Conservation (phyloP, 2,888 invertebrate species). For the Mythimna ferrago region DNA sequence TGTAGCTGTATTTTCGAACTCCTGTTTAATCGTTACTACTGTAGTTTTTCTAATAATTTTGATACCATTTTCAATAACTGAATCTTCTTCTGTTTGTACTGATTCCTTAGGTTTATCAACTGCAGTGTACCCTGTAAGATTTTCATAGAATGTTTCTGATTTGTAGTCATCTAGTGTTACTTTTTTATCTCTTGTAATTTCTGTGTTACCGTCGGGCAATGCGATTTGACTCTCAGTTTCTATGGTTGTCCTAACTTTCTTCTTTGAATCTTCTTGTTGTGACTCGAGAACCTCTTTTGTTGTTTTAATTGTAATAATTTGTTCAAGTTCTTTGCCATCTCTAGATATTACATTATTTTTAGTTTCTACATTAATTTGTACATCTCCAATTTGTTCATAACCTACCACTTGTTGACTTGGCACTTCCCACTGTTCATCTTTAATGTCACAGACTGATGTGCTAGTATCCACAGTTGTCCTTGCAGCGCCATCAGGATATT, state of each 20-base stretch:
- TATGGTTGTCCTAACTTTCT: constrained; percentile 81
- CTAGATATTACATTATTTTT: constrained; percentile 72
- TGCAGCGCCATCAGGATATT: constrained; percentile 78
- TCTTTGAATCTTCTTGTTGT: constrained; percentile 73
- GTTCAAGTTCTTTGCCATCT: constrained; percentile 78
- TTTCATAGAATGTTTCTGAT: constrained; percentile 77
- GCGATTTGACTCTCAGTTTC: constrained; percentile 82
- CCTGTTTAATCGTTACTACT: constrained; percentile 79
- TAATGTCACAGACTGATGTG: constrained; percentile 79
- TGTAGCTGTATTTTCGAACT: constrained; percentile 75
- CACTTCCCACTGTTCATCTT: constrained; percentile 53
- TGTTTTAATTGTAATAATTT: constrained; percentile 83
- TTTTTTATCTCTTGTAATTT: constrained; percentile 85
- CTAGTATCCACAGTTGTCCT: constrained; percentile 80
- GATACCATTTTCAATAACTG: constrained; percentile 76
- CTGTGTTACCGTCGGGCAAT: constrained; percentile 80
- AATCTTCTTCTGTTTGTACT: constrained; percentile 72
- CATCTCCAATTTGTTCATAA: constrained; percentile 54
- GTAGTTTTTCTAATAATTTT: constrained; percentile 81
- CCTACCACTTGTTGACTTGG: constrained; percentile 70
- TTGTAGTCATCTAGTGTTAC: constrained; percentile 82
- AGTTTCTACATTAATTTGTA: constrained; percentile 74
- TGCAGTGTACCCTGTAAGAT: constrained; percentile 75
- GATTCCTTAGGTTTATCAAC: constrained; percentile 77
- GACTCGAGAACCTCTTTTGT: constrained; percentile 80